These are phyloP conservation scores for Premnoplex brunnescens DNA, from an alignment of 2,797 vertebrate species.

Conservation along the genomic window DNA sequence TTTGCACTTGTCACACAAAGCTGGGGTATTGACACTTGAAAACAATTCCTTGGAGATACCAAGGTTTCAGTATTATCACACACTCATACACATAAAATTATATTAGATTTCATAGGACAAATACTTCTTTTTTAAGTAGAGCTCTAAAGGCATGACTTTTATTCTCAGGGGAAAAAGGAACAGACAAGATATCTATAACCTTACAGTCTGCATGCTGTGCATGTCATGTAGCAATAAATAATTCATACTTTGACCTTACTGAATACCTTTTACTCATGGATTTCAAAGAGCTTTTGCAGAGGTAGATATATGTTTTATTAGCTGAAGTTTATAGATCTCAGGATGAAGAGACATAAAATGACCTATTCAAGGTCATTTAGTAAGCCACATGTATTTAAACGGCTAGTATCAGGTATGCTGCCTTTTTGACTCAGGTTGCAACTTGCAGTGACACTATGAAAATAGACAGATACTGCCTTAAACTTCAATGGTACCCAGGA, in stretches of 20 bases:
- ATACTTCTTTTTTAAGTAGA: background rate
- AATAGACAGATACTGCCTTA: background rate
- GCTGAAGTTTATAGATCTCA: background rate
- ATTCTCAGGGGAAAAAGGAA: background rate
- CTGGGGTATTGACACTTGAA: background rate
- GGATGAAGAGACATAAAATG: slow-evolving; percentile 1
- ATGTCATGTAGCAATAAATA: slow-evolving; percentile 64
- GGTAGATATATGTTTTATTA: slow-evolving; percentile 41
- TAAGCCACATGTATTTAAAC: background rate
- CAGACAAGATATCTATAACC: slow-evolving; percentile 35
- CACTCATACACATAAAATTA: background rate
- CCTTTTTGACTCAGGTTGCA: background rate
- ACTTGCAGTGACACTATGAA: background rate
- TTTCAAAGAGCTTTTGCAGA: slow-evolving; percentile 49
- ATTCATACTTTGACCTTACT: slow-evolving; percentile 64
- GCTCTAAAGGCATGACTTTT: slow-evolving; percentile 7
- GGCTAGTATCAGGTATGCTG: background rate
- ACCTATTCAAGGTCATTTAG: slow-evolving; percentile 7
- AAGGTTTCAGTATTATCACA: background rate
- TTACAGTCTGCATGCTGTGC: slow-evolving; percentile 28
- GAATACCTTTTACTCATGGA: slow-evolving; percentile 38
- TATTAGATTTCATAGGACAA: background rate
- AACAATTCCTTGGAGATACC: background rate
- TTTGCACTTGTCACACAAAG: background rate
- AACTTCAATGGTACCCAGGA: background rate